Conservation (phyloP, 2,797 vertebrate genomes). For the Crax fasciolata region DNA sequence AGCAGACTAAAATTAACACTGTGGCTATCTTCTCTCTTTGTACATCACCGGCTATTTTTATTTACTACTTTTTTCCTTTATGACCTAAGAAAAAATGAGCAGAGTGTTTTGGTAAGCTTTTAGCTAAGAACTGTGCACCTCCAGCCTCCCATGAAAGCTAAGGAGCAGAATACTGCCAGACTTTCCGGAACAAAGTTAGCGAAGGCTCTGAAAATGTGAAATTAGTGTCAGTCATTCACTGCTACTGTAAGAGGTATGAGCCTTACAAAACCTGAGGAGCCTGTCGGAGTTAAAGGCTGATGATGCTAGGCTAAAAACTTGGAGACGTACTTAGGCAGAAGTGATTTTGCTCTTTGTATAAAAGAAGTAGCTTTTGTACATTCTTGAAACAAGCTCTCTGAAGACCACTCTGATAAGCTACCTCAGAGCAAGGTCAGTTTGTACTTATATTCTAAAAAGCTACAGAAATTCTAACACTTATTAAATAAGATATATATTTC, state of each 20-base stretch:
- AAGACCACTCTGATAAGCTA: conserved; percentile 4
- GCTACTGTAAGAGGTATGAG: not conserved
- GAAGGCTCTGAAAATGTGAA: not conserved
- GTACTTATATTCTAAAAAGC: not conserved
- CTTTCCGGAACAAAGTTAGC: not conserved
- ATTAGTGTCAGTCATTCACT: not conserved
- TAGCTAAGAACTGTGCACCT: not conserved
- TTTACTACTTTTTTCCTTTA: not conserved
- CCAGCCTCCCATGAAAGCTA: not conserved
- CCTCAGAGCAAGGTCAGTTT: not conserved
- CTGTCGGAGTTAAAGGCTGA: not conserved
- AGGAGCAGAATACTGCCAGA: not conserved
- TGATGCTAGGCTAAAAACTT: not conserved
- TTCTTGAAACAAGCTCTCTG: conserved; percentile 7
- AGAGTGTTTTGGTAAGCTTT: not conserved
- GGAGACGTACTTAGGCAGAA: not conserved
- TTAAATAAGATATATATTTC: conserved; percentile 25
- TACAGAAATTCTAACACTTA: conserved; percentile 1
- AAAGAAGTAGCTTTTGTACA: not conserved
- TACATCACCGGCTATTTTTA: not conserved
- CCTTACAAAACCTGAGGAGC: not conserved
- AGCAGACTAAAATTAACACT: not conserved
- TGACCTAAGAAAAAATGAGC: not conserved
- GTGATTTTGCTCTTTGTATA: not conserved
- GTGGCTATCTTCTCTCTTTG: not conserved